Percentiles rank a stretch among this genome's conserved stretches.
These are phyloP conservation scores for Gallinago nigripennis DNA, from an alignment of 2,797 vertebrate species.

Conservation along the genomic window DNA sequence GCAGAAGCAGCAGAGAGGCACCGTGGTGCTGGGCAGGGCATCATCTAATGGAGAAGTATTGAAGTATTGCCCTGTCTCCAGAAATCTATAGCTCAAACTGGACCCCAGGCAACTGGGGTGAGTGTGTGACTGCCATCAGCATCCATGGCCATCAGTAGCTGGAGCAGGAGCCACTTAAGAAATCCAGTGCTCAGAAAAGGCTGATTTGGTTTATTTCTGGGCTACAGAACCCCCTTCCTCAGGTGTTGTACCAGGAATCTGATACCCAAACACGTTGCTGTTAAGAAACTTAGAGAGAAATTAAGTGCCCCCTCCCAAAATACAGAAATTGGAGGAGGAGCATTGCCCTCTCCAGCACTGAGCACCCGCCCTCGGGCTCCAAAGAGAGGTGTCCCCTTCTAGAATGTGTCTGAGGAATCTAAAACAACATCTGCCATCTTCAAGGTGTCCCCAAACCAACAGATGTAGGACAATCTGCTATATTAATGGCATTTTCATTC, in stretches of 20 bases:
- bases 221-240: neutral
- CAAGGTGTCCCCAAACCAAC: constrained; percentile 29
- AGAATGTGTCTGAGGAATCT: neutral
- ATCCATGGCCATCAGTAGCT: neutral
- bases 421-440: neutral
- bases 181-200: neutral
- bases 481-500: constrained; percentile 21
- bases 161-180: neutral
- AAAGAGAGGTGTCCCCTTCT: neutral
- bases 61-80: neutral
- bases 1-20: neutral
- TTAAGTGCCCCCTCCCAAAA: neutral
- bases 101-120: neutral
- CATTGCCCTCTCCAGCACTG: neutral
- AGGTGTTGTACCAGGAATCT: neutral
- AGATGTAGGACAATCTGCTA: constrained; percentile 20
- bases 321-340: neutral
- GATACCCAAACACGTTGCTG: rapidly evolving
- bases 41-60: neutral
- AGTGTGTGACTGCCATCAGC: neutral
- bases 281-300: neutral
- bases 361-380: neutral
- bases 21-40: neutral
- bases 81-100: neutral
- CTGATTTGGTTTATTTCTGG: neutral